These are phyloP conservation scores for Rhogogaster chlorosoma DNA, from an alignment of 2,888 invertebrate genomes.

Conservation along the genomic window DNA sequence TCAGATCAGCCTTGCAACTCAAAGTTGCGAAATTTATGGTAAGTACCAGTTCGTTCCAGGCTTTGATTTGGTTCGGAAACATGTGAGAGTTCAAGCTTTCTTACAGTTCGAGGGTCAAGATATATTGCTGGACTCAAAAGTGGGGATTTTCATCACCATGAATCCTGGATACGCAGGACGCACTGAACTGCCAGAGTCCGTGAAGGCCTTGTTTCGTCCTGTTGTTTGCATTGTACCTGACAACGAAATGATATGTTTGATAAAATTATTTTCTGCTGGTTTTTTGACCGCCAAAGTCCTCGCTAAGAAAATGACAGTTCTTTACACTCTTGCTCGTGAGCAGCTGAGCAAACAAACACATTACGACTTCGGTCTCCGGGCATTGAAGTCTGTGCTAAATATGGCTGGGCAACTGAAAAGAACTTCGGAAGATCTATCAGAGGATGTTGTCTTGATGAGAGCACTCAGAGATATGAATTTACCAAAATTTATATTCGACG, in stretches of 20 bases:
- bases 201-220: slow-evolving; percentile 94
- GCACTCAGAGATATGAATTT: slow-evolving; percentile 95
- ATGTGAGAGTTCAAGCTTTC: background rate
- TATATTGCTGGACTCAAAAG: slow-evolving; percentile 90
- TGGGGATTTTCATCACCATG: slow-evolving; percentile 97
- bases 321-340: slow-evolving; percentile 92
- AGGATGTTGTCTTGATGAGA: slow-evolving; percentile 93
- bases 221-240: slow-evolving; percentile 96
- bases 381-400: slow-evolving; percentile 93
- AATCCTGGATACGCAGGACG: slow-evolving; percentile 96
- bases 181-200: slow-evolving; percentile 94
- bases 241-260: slow-evolving; percentile 94
- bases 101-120: slow-evolving; percentile 90
- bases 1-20: slow-evolving; percentile 89
- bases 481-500: slow-evolving; percentile 95
- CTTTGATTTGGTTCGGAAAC: background rate
- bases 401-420: slow-evolving; percentile 95
- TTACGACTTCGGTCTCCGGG: slow-evolving; percentile 96
- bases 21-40: slow-evolving; percentile 88
- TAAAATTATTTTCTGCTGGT: slow-evolving; percentile 95
- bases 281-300: slow-evolving; percentile 93
- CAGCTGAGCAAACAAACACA: slow-evolving; percentile 96
- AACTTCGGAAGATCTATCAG: slow-evolving; percentile 88
- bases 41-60: slow-evolving; percentile 64
- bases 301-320: slow-evolving; percentile 96